Base-by-base conservation (phyloP, 2,113 vertebrate species). In the Trinectes maculatus region DNA sequence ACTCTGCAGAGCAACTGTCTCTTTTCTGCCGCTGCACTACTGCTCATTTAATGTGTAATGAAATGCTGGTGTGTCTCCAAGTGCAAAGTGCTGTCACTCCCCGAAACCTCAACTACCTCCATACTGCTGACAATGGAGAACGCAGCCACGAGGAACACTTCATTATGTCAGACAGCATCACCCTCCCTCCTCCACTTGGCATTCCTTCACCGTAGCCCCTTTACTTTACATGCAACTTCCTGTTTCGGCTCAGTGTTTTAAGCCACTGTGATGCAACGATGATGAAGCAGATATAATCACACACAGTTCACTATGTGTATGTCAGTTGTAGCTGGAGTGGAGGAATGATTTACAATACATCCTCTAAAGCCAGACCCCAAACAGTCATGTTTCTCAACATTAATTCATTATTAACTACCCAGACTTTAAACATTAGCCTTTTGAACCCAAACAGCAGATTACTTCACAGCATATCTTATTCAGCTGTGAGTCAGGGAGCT, bases 31-130 rank as follows among this genome's bases (percentile, higher is more conserved):
- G 60, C 52, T 52, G 9, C 37, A 52, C 3, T 2, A n/a, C 18
- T 29, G 61, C 46, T 34, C 26, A 64, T 65, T 48, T 31, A 49
- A 19, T 28, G 9, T 58, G 43, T 66, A 33, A 73, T 73, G 11
- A 56, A 73, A 47, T 5, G 18, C 22, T 11, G 11, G n/a, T 10
- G 5, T 48, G 37, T 57, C 28, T 28, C 26, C 36, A 51, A 33
- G 34, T 57, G 11, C 33, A 46, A 48, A 15, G 13, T 34, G 16
- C n/a, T 0, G 8, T 55, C 24, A 10, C 34, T 44, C 39, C 6
- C 15, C 39, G 16, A 22, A 22, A 26, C 19, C n/a, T 28, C 3
- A 5, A 4, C 33, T 37, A 16, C 18, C 8, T 12, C 19, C 26
- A 34, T 6, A 3, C 10, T n/a, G 31, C 54, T 49, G 67, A 43